Base-by-base conservation (phyloP, 2,797 vertebrate species). In the Alosa sapidissima region DNA sequence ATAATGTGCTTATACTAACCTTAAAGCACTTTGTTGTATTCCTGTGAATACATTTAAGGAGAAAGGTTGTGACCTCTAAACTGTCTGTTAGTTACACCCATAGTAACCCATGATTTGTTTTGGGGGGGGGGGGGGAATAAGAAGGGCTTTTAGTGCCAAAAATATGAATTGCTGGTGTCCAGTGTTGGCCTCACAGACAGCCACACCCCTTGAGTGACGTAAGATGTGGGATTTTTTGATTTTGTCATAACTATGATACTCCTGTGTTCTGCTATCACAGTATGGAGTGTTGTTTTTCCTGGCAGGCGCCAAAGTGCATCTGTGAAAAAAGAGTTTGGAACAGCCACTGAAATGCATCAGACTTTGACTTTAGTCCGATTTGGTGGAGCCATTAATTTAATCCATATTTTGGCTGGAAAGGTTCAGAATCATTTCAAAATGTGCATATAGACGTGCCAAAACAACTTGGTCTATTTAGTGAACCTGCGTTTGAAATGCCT, bases 341-440 rank as follows among this genome's bases (percentile, higher is more conserved):
- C 41, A 5, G 16, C 16, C 36, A 21, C 36, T 78, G 21, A 78
- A 78, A 78, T 7, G 41, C 19, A 78, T 47, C 72, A 47, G 41
- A 41, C 72, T 16, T 19, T 21, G 41, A 47, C 72, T 78, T 5
- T 14, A 78, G 72, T 16, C 36, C 19, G 72, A 45, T 78, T 36
- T 47, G 36, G 72, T 78, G 72, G 41, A 47, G 72, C 47, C 72
- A 78, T 78, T 78, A 47, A 78, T 78, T 78, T 47, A 78, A 78
- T 78, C 72, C 41, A 78, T 47, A 78, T 78, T 78, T 78, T 78
- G 72, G 72, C 72, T 19, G 72, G 41, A 16, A 8, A 21, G 19
- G 5, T 78, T 21, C 5, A 36, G 72, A 45, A 14, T 45, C 33
- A 41, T 33, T 41, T 41, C 41, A 45, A 41, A 78, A 36, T 41